phyloP scores from a whole-genome alignment of 2,113 vertebrate genomes.

The Ancistrus triradiatus region DNA sequence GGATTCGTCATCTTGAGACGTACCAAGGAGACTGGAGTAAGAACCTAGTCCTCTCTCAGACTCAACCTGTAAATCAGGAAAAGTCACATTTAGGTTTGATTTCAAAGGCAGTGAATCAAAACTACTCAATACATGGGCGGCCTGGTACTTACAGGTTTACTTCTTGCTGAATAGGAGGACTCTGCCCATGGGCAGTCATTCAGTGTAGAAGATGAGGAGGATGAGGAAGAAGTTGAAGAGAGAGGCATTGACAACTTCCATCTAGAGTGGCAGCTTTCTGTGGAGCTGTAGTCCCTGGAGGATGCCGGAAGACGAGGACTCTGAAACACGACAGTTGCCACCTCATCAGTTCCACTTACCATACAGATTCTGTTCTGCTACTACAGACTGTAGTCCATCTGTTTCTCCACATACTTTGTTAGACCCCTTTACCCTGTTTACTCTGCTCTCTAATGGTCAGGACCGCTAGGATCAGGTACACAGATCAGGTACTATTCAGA shows the following conservation, averaged over 20 bases:
- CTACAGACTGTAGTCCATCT: too few relatives aligned
- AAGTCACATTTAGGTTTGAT: too few relatives aligned
- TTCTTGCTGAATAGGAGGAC: conserved; percentile 70
- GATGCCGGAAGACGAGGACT: conserved; percentile 67
- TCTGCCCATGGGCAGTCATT: conserved; percentile 70
- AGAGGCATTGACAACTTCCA: conserved; percentile 75
- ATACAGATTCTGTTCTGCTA: too few relatives aligned
- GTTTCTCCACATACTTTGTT: too few relatives aligned
- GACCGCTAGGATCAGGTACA: too few relatives aligned
- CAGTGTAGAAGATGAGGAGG: conserved; percentile 56
- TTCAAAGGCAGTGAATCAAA: neutral
- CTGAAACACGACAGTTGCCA: conserved; percentile 54
- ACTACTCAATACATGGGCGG: neutral
- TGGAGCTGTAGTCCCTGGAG: conserved; percentile 70
- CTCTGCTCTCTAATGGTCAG: too few relatives aligned
- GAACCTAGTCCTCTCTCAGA: conserved; percentile 79
- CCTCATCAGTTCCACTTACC: too few relatives aligned
- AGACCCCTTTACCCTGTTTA: too few relatives aligned
- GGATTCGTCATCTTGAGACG: conserved; percentile 80
- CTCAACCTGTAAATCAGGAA: conserved; percentile 59
- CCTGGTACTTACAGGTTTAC: conserved; percentile 70
- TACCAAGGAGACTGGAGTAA: conserved; percentile 75
- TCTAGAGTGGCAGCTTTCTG: conserved; percentile 65
- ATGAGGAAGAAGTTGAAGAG: conserved; percentile 62
- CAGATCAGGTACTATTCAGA: too few relatives aligned